phyloP scores from a whole-genome alignment of 2,797 vertebrate species.

The Pogoniulus pusillus region DNA sequence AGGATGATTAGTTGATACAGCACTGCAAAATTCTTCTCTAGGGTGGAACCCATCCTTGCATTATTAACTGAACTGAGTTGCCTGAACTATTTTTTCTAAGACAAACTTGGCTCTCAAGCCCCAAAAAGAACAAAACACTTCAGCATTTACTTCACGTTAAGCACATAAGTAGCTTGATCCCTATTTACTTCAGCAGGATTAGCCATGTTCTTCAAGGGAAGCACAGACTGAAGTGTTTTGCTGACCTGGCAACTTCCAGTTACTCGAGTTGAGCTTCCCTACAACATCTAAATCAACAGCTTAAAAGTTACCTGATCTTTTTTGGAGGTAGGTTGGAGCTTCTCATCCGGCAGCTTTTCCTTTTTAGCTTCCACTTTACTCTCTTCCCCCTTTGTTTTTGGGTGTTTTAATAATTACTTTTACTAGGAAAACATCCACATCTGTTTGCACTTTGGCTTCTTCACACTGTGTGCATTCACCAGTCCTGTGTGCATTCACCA shows the following conservation, averaged over 20 bases:
- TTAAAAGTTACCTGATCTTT: slow-evolving; percentile 79
- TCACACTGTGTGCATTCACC: slow-evolving; percentile 46
- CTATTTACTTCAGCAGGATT: slow-evolving; percentile 27
- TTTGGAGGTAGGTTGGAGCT: slow-evolving; percentile 66
- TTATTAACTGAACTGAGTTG: neutral
- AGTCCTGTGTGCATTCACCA: slow-evolving; percentile 24
- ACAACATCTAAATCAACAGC: neutral
- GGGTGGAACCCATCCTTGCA: neutral
- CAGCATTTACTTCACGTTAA: neutral
- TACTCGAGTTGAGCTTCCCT: neutral
- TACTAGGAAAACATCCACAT: neutral
- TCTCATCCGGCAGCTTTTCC: slow-evolving; percentile 78
- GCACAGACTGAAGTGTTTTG: neutral
- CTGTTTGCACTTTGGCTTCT: neutral
- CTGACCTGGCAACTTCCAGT: neutral
- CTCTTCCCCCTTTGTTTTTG: slow-evolving; percentile 80
- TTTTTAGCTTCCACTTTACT: slow-evolving; percentile 75
- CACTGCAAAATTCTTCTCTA: slow-evolving; percentile 18
- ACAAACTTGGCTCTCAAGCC: slow-evolving; percentile 12
- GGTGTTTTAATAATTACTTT: slow-evolving; percentile 47
- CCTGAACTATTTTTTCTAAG: neutral
- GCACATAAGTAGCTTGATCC: neutral
- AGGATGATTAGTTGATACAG: slow-evolving; percentile 18
- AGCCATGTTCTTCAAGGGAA: neutral
- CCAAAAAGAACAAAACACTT: neutral